Evolutionary conservation across 2,113 vertebrate species (phyloP), one percentile per base, ranked within the genome.

Genomic region (Sturnus vulgaris): DNA sequence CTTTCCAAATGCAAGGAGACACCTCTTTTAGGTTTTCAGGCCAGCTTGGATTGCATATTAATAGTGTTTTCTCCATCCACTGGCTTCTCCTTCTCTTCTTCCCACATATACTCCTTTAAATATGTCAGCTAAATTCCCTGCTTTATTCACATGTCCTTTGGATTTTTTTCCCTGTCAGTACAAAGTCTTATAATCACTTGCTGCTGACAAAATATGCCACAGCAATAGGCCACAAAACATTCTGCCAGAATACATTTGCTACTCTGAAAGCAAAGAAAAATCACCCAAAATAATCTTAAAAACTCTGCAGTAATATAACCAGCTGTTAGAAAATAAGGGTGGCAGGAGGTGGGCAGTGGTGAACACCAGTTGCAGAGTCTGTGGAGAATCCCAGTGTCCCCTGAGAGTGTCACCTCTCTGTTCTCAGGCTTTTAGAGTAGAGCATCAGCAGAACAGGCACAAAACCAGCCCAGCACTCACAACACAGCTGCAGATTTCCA

Each of bases 21-120:
- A 46, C 37, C 53, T 92, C 94, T 95, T 93, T 86, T 71, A 90
- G 93, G 94, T 95, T 96, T 96, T 93, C 76, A 92, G 90, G 93
- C 79, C 92, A 96, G 72, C 76, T 50, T 40, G 76, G 92, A 84
- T 28, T 84, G 80, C 65, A 33, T 95, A 86, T 88, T 88, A 93
- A 95, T 93, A 94, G 71, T 60, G 82, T 73, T 80, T 82, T 81
- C 82, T 78, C 80, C 71, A 80, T 42, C 35, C 64, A 40, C 5
- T 24, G 78, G 60, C 77, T 83, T 80, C 91, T 92, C 53, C 35
- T 75, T 56, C 64, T 61, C 87, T 73, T 85, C 85, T 91, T 59
- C 57, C 33, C 70, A 87, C 59, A 75, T n/a, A 50, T 4, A 3
- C 20, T 82, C 81, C 39, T 56, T 49, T n/a, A 72, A 93, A 86